Evolutionary conservation across 2,113 vertebrate species (phyloP), one percentile per base, ranked within the genome.

Genomic region (Xiphias gladius): DNA sequence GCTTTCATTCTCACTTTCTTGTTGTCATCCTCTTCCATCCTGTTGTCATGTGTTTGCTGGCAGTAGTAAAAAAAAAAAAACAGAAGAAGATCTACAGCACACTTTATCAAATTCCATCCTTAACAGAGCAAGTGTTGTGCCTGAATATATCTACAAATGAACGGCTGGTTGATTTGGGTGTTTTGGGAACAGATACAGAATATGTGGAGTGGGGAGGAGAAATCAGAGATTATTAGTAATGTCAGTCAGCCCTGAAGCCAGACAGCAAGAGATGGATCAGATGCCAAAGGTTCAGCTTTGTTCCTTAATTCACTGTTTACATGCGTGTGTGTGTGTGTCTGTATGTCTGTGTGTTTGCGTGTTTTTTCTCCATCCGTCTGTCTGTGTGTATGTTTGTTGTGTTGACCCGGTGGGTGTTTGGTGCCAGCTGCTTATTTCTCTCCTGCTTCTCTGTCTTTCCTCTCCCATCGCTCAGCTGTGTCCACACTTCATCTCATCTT

Each of bases 341-440:
- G n/a, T n/a, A n/a, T n/a, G n/a, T n/a, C n/a, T 19, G 28, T 61
- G 6, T 73, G 57, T 73, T 24, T 52, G 50, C 83, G 68, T 74
- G 19, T 2, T 66, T 35, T 35, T 35, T 35, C 32, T 35, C 32
- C 32, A 10, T 35, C 32, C 32, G 32, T 43, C 24, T 16, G 28
- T 62, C 3, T 68, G 58, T 80, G n/a, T 24, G 26, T 63, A 2
- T 48, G 72, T 80, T 83, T 78, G 81, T 62, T 83, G 64, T 71
- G 19, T 2, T 66, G 85, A 76, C 67, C 77, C 37, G 43, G 80
- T 89, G 78, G 85, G 83, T 19, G 83, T 88, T 75, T 2, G 8
- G 14, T 67, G 74, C 67, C 63, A 64, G 80, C 76, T 72, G 76
- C 67, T 68, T 76, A 8, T 58, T 79, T 61, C 37, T 66, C 62